A percentile compares a stretch with the other conserved stretches of the same genome.
These are phyloP conservation scores for Drosophila anomelani DNA, from an alignment of 2,888 invertebrate species.

Conservation along the genomic window DNA sequence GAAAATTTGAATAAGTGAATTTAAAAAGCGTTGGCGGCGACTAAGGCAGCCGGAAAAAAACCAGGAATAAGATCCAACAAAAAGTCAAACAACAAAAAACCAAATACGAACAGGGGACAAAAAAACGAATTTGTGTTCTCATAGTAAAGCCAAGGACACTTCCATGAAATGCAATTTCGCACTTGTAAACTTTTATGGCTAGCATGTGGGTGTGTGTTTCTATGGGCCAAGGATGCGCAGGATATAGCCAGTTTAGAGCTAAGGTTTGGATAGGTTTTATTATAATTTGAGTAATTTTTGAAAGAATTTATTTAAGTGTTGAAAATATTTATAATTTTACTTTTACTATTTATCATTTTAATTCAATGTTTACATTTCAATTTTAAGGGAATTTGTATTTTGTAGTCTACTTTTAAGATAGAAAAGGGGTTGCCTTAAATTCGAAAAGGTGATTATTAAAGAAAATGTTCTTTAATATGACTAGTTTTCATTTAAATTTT, in stretches of 20 bases:
- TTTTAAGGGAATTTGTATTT: background rate
- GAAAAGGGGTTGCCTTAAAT: background rate
- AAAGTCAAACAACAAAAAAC: constrained; percentile 36
- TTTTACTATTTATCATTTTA: background rate
- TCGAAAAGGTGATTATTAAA: too few species aligned
- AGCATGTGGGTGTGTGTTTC: constrained; percentile 36
- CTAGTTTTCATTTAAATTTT: background rate
- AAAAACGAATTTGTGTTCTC: constrained; percentile 40
- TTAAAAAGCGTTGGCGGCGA: constrained; percentile 69
- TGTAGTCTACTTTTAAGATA: background rate
- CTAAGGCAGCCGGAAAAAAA: constrained; percentile 18
- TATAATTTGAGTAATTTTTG: background rate
- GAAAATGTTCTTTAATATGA: background rate
- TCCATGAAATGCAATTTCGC: constrained; percentile 79
- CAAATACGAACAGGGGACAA: constrained; percentile 4
- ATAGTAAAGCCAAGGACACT: constrained; percentile 74
- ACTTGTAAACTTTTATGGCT: constrained; percentile 79
- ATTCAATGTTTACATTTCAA: background rate
- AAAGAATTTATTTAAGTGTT: background rate
- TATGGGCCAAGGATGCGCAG: constrained; percentile 25
- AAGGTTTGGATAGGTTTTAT: background rate
- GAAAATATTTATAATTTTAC: background rate
- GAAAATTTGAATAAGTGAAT: constrained; percentile 80
- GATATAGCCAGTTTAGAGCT: constrained; percentile 35
- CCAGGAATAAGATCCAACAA: constrained; percentile 20